phyloP scores from a whole-genome alignment of 2,888 invertebrate genomes.

The Cryptophagus acutangulus region DNA sequence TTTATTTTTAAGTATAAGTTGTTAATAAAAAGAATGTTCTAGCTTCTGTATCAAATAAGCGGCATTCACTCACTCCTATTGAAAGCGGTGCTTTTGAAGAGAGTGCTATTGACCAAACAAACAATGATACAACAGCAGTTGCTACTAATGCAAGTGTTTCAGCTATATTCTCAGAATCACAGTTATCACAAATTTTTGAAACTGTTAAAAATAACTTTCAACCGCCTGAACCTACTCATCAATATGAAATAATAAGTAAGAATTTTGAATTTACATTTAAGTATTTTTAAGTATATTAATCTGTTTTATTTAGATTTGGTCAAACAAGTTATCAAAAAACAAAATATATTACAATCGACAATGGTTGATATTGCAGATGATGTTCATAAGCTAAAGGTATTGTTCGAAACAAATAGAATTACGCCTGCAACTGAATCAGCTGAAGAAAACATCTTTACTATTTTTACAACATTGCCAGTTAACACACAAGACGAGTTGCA shows the following conservation, averaged over 20 bases:
- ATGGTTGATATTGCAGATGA: constrained; percentile 1
- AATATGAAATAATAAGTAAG: not conserved
- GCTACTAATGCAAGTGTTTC: not conserved
- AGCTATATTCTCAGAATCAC: not conserved
- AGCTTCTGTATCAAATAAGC: not conserved
- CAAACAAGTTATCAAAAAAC: not conserved
- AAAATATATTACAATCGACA: constrained; percentile 1
- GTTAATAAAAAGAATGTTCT: not conserved
- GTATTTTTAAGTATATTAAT: not conserved
- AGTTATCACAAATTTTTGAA: no score
- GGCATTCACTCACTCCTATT: not conserved
- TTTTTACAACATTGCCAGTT: not conserved
- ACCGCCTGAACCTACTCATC: not conserved
- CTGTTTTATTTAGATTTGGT: not conserved
- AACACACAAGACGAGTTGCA: constrained; percentile 1
- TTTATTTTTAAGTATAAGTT: not conserved
- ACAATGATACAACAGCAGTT: constrained; percentile 1
- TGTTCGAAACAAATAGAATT: not conserved
- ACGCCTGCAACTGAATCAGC: not conserved
- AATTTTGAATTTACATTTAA: not conserved
- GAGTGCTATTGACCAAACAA: not conserved
- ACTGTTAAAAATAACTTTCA: not conserved
- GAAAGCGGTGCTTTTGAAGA: not conserved
- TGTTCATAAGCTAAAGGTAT: not conserved
- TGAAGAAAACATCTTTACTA: not conserved